A percentile compares a stretch with the other conserved stretches of the same genome.
phyloP scores from a whole-genome alignment of 2,113 vertebrate genomes.

The Willisornis vidua region DNA sequence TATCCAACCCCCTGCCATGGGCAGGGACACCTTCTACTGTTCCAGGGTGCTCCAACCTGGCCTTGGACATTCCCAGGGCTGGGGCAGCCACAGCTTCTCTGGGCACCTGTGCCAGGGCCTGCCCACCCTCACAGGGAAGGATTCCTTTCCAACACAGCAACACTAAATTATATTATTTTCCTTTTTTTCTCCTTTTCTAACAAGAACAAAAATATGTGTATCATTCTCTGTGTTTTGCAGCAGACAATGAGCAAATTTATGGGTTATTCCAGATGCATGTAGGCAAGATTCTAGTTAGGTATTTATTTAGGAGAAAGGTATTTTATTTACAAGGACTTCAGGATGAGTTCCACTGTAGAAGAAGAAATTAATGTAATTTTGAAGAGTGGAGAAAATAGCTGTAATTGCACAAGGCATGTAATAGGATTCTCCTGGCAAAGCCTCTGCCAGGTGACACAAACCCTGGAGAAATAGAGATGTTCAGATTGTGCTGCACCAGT shows the following conservation, averaged over 20 bases:
- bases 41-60: not conserved
- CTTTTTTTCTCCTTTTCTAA: too few species aligned
- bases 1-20: not conserved
- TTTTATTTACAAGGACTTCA: not conserved
- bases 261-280: not conserved
- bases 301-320: not conserved
- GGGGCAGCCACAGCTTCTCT: not conserved
- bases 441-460: not conserved
- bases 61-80: not conserved
- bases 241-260: not conserved
- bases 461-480: not conserved
- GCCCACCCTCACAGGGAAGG: accelerated
- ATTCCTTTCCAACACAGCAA: not conserved
- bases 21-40: not conserved
- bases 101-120: not conserved
- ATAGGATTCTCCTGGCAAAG: not conserved
- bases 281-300: not conserved
- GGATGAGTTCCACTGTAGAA: not conserved
- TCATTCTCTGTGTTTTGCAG: not conserved
- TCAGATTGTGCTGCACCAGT: not conserved
- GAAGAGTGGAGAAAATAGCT: not conserved
- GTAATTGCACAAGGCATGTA: not conserved
- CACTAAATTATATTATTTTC: not conserved
- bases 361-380: not conserved
- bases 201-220: too few species aligned